A percentile compares a stretch with the other conserved stretches of the same genome.
phyloP scores from a whole-genome alignment of 2,797 vertebrate genomes.

The Sarcophilus harrisii region DNA sequence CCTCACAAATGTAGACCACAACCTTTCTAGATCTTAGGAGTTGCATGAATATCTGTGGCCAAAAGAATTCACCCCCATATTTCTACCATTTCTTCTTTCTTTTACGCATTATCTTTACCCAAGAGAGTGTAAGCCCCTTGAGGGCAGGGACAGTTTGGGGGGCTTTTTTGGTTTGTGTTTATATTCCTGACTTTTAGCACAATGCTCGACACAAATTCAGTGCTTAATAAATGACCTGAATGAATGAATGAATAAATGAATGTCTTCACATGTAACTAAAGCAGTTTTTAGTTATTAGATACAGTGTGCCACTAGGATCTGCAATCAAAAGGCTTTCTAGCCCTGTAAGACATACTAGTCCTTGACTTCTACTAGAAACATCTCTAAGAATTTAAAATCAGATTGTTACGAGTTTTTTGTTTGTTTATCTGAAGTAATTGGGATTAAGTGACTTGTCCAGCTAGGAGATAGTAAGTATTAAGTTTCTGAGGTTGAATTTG shows the following conservation, averaged over 20 bases:
- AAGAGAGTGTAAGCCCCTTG: neutral
- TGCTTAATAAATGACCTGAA: neutral
- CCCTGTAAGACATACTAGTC: neutral
- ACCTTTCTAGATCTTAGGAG: neutral
- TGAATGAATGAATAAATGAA: neutral
- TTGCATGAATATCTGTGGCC: neutral
- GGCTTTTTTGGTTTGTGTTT: neutral
- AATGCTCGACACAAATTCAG: neutral
- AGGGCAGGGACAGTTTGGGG: neutral
- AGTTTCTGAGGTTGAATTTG: too few relatives aligned
- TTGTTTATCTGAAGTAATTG: too few relatives aligned
- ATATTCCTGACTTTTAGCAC: neutral
- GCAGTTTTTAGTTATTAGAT: neutral
- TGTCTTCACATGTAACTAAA: neutral
- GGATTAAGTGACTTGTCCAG: too few relatives aligned
- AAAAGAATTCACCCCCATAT: neutral
- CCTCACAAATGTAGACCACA: neutral
- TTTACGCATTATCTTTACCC: neutral
- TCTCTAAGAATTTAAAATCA: neutral
- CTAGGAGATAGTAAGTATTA: too few relatives aligned
- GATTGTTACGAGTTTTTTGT: neutral
- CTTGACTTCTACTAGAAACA: neutral
- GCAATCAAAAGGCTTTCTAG: neutral
- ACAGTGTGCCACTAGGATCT: neutral
- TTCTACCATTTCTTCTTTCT: neutral